Evolutionary conservation across 2,797 vertebrate genomes (phyloP).

Genomic region (Ceryle rudis): DNA sequence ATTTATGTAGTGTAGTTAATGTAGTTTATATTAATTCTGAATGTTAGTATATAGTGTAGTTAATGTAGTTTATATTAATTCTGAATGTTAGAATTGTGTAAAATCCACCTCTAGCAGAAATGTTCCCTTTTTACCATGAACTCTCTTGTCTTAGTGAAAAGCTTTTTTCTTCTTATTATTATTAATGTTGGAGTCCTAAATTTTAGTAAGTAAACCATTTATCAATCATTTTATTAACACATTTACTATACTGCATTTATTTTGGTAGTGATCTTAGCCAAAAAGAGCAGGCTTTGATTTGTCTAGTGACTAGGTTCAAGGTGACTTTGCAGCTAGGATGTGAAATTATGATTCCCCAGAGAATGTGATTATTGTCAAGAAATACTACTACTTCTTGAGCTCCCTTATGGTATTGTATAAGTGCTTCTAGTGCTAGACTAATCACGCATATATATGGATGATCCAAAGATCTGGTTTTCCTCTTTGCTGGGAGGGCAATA

Average conservation of each 20-base stretch:
- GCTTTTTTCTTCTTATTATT: background rate
- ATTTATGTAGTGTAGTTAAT: background rate
- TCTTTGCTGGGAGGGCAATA: background rate
- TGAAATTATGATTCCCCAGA: background rate
- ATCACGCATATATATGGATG: background rate
- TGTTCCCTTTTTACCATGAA: background rate
- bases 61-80: background rate
- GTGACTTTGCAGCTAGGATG: background rate
- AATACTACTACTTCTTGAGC: background rate
- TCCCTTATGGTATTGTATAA: background rate
- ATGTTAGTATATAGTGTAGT: background rate
- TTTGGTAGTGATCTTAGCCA: background rate
- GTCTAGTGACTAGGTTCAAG: background rate
- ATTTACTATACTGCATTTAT: background rate
- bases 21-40: background rate
- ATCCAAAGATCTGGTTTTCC: background rate
- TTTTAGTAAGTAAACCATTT: background rate
- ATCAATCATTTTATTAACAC: background rate
- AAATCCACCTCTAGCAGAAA: background rate
- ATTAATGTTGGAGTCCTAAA: background rate
- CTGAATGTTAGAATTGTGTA: background rate
- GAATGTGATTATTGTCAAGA: background rate
- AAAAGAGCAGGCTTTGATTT: background rate
- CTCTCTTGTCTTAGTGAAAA: background rate
- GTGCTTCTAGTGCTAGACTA: background rate